Conservation (phyloP, 2,113 vertebrate species). For the Microtus oregoni region DNA sequence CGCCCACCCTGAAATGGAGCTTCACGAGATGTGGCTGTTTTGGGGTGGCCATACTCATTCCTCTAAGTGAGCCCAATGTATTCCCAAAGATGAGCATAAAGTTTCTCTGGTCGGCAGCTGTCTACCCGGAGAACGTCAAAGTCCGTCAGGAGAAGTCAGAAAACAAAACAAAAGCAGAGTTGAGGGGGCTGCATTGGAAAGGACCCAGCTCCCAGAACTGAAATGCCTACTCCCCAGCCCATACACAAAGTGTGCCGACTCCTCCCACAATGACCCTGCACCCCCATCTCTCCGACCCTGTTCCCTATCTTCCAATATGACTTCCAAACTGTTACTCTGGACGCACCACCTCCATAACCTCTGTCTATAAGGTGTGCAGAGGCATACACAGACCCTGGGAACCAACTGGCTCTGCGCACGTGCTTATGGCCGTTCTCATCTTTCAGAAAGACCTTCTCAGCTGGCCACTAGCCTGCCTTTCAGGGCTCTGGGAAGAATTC, state of each 20-base stretch:
- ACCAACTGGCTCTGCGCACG: background rate
- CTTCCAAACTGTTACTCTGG: background rate
- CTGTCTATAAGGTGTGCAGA: background rate
- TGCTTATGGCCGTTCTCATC: background rate
- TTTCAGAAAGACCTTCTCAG: slow-evolving; percentile 12
- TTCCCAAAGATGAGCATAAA: background rate
- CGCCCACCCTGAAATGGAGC: background rate
- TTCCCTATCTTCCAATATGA: background rate
- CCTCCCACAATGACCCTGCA: background rate
- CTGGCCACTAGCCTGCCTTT: background rate
- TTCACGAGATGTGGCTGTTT: background rate
- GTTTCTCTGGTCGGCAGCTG: background rate
- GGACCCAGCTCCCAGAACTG: background rate
- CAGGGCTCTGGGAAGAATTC: background rate
- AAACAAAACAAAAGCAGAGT: background rate
- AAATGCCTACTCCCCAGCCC: background rate
- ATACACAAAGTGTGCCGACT: background rate
- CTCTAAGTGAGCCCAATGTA: background rate
- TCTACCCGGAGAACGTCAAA: background rate
- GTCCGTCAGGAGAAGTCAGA: background rate
- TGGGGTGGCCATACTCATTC: background rate
- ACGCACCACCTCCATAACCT: background rate
- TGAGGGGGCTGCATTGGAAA: background rate
- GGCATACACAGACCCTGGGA: background rate
- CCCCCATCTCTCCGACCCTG: background rate